Conservation (phyloP, 2,113 vertebrate genomes). For the Parotia lawesii region DNA sequence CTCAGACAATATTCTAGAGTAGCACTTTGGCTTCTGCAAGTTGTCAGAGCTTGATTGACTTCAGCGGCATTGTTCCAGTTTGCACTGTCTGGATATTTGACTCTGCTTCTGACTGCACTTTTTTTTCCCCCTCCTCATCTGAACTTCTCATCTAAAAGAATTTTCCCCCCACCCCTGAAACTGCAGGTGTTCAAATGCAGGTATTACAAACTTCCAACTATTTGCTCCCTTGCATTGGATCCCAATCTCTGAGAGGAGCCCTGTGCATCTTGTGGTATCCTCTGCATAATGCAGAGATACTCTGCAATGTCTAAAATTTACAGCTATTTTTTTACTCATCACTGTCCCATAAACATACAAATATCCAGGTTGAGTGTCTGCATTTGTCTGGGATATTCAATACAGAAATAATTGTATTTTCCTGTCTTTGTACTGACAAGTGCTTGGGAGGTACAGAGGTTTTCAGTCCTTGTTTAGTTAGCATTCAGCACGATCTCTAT, state of each 20-base stretch:
- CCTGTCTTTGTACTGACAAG: not conserved
- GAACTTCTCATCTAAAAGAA: not conserved
- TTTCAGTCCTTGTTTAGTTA: not conserved
- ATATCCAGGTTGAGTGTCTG: not conserved
- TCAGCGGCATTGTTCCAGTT: not conserved
- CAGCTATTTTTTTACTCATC: not conserved
- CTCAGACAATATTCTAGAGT: constrained; percentile 2
- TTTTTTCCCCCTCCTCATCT: accelerated
- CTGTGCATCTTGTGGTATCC: not conserved
- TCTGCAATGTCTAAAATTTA: not conserved
- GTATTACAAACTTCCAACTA: not conserved
- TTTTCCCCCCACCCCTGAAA: not conserved
- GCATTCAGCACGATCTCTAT: not conserved
- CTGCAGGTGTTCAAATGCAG: not conserved
- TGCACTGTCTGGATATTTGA: not conserved
- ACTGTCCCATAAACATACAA: not conserved
- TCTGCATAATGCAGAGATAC: not conserved
- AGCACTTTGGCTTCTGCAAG: not conserved
- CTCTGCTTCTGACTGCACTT: not conserved
- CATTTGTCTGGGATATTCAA: not conserved
- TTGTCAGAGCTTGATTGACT: constrained; percentile 17
- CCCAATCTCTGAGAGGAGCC: not conserved
- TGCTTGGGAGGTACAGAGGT: not conserved
- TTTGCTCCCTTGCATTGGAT: not conserved
- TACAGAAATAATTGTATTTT: not conserved